Base-by-base conservation (phyloP, 2,113 vertebrate species). In the Phasianus colchicus region DNA sequence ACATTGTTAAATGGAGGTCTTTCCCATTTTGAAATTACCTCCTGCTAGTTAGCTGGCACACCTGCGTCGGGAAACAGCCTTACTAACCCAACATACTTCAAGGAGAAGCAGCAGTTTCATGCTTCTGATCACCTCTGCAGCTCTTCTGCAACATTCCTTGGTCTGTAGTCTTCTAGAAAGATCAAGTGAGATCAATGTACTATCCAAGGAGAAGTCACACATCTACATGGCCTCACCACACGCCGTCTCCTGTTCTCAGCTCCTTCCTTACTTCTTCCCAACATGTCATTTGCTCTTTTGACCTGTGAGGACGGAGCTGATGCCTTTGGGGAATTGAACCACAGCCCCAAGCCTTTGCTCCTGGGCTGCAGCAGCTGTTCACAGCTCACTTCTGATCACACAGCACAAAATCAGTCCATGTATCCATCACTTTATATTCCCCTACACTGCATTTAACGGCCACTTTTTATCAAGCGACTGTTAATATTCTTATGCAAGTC, bases 391-490 rank as follows among this genome's bases (percentile, higher is more conserved):
- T n/a, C 24, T 19, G 42, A 70, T n/a, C 5, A 1, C 5, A 40
- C 20, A 54, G 69, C 42, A 45, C 0, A 1, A 57, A 25, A 91
- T 43, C 22, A 47, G 34, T 2, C 13, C 2, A 1, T 2, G 1
- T 0, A 0, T 15, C 0, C 3, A 75, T 40, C 52, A n/a, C 50
- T 55, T 67, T 6, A 72, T 34, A 11, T 25, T 47, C 42, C 64
- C 12, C 34, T 22, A 50, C 6, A 0, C 24, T 9, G 21, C 32
- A 32, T 29, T 64, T 42, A 75, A 22, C 18, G 20, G 60, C 8
- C 9, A 7, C 27, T 84, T 84, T 14, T 12, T 25, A 79, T 22
- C 27, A 40, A 47, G 17, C 19, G 22, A 43, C 36, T 29, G 27
- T 54, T 38, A 89, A 63, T 25, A 54, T n/a, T 74, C 80, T 20